Base-by-base conservation (phyloP, 2,113 vertebrate species). In the Sapayoa aenigma region DNA sequence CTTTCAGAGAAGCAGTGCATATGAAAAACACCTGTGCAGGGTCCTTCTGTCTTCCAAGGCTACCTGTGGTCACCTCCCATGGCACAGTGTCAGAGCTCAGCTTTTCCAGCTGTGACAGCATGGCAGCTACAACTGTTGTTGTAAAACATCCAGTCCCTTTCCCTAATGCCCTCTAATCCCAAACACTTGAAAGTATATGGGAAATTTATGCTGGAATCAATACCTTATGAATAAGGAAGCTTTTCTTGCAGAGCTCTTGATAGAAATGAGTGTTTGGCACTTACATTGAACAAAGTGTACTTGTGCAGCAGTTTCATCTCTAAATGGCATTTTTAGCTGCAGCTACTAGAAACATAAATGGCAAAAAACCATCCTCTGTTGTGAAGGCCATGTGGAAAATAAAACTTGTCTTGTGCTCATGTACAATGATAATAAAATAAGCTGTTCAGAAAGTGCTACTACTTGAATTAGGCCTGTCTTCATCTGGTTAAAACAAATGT, bases 401-500 rank as follows among this genome's bases (percentile, higher is more conserved):
- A 94, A 93, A 90, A 92, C 75, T 77, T 73, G 44, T 91, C 91
- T 84, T 95, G 68, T 91, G 58, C 55, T 93, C 4, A 0, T 65
- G 60, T 86, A 91, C 52, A 92, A 52, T 53, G 58, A 30, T 84
- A 63, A 88, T 67, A 23, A 60, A 85, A 91, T 91, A 94, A 75
- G 18, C 72, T 81, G 75, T 82, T 95, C 77, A 72, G 78, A 92
- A 94, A 94, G 76, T 75, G 52, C 65, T 77, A 46, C 65, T 86
- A 55, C 65, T 96, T 94, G 82, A 94, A 90, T 94, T 81, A 85
- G 72, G 88, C 85, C 72, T 90, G 52, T 93, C 91, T 94, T 90
- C 89, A 39, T 93, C 65, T 77, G 18, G 69, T 92, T 96, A 87
- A 96, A 94, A 95, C 86, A 96, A 95, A 94, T 90, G 81, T 91